Evolutionary conservation across 2,113 vertebrate species (phyloP).

Genomic region (Irena cyanogastra): DNA sequence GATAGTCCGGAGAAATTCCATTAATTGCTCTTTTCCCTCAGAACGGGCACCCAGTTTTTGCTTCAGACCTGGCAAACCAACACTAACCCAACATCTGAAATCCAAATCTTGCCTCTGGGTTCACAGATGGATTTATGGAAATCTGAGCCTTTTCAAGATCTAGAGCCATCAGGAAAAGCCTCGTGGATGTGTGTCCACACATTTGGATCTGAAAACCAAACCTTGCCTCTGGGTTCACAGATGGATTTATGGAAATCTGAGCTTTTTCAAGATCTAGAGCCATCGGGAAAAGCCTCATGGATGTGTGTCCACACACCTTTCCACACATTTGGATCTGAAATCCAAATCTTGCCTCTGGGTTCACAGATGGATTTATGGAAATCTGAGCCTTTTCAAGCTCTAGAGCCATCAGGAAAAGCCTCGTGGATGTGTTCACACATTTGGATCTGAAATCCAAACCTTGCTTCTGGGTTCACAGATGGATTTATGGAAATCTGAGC

Average conservation of each 20-base stretch:
- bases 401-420: background rate
- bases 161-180: background rate
- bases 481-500: too few species aligned
- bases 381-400: background rate
- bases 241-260: too few species aligned
- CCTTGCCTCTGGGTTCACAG: too few species aligned
- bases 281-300: too few species aligned
- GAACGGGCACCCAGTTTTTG: background rate
- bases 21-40: background rate
- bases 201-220: too few species aligned
- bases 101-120: background rate
- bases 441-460: too few species aligned
- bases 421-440: background rate
- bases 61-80: background rate
- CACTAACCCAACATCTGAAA: background rate
- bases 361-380: background rate
- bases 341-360: background rate
- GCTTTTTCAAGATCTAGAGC: too few species aligned
- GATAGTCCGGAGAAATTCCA: background rate
- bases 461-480: too few species aligned
- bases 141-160: background rate
- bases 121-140: background rate
- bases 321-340: too few species aligned
- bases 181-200: background rate
- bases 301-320: too few species aligned